Percentiles rank a stretch among this genome's conserved stretches.
phyloP scores from a whole-genome alignment of 2,888 invertebrate species.

The Dolomedes plantarius region DNA sequence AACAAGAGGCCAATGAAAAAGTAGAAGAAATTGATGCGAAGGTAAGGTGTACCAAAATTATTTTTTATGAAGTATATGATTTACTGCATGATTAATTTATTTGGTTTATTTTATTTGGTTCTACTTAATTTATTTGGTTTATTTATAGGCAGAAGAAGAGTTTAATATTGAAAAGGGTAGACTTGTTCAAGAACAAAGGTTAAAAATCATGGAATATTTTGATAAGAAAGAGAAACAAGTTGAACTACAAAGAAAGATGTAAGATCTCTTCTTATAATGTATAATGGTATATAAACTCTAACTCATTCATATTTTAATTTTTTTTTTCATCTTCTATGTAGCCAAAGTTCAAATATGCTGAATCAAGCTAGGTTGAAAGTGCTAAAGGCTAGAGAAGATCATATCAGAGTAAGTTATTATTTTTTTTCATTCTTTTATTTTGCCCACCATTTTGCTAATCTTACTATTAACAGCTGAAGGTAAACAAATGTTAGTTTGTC shows the following conservation, averaged over 20 bases:
- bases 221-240: constrained; percentile 99
- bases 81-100: neutral
- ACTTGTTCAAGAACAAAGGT: constrained; percentile 97
- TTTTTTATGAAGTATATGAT: neutral
- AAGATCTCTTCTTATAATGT: constrained; percentile 76
- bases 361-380: constrained; percentile 98
- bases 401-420: constrained; percentile 81
- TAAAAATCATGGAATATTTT: constrained; percentile 99
- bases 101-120: no score
- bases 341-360: constrained; percentile 98
- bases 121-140: no score
- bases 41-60: no score
- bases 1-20: constrained; percentile 99
- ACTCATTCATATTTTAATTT: neutral
- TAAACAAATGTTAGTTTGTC: no score
- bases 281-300: no score
- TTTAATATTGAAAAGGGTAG: constrained; percentile 99
- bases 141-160: constrained; percentile 96
- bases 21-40: constrained; percentile 99
- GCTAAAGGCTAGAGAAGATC: constrained; percentile 96
- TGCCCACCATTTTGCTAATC: no score
- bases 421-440: no score
- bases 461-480: no score
- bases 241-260: constrained; percentile 99
- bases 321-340: constrained; percentile 76